Evolutionary conservation across 2,113 vertebrate genomes (phyloP).

Genomic region (Poecile atricapillus): DNA sequence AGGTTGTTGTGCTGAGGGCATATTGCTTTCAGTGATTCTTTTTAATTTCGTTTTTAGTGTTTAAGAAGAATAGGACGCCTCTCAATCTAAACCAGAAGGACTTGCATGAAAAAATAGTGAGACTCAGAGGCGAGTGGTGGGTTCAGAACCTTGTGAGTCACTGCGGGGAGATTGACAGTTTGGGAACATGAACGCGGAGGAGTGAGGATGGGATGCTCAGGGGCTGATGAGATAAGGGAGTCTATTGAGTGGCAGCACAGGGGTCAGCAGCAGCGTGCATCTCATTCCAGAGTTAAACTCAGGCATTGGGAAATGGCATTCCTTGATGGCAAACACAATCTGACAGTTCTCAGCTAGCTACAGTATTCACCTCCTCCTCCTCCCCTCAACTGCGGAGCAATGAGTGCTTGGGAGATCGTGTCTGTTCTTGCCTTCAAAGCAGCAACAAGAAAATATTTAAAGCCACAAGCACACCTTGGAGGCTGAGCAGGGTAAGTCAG

Average conservation of each 20-base stretch:
- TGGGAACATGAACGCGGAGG: constrained; percentile 58
- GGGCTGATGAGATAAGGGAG: constrained; percentile 53
- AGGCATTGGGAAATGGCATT: constrained; percentile 64
- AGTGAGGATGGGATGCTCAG: constrained; percentile 58
- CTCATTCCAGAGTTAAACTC: constrained; percentile 62
- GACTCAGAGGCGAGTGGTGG: constrained; percentile 52
- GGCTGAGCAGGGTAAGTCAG: constrained; percentile 12
- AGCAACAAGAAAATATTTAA: constrained; percentile 52
- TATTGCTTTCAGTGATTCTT: constrained; percentile 27
- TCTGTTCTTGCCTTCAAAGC: constrained; percentile 60
- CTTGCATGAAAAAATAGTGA: constrained; percentile 41
- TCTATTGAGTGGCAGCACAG: constrained; percentile 51
- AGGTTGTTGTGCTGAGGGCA: constrained; percentile 48
- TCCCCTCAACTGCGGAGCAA: not conserved
- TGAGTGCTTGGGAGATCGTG: constrained; percentile 34
- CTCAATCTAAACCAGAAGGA: constrained; percentile 60
- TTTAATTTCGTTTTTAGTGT: constrained; percentile 40
- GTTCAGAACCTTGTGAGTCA: constrained; percentile 64
- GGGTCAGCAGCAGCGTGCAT: constrained; percentile 57
- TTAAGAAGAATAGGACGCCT: constrained; percentile 45
- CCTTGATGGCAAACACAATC: constrained; percentile 67
- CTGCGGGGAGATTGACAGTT: constrained; percentile 61
- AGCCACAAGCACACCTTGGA: constrained; percentile 47
- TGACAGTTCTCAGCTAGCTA: constrained; percentile 63
- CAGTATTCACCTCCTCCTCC: constrained; percentile 36